Base-by-base conservation (phyloP, 2,113 vertebrate species). In the Phocoena phocoena region DNA sequence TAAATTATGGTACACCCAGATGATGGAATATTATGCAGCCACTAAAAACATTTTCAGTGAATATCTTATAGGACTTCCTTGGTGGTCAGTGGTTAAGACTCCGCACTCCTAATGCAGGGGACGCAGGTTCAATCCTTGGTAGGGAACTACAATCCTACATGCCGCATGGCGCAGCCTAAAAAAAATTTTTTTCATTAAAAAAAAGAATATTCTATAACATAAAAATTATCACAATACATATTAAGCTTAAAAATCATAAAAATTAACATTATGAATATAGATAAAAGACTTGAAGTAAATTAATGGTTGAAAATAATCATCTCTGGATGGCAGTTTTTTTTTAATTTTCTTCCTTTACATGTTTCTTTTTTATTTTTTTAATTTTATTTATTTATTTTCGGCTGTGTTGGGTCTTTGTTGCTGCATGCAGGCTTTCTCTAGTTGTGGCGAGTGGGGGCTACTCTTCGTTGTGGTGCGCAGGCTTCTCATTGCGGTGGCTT, bases 1-100 rank as follows among this genome's bases (percentile, higher is more conserved):
- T 73, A 90, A 94, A 96, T 53, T 33, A 93, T 62, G 36, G 26
- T 67, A 79, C 8, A 86, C 38, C 26, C 55, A 73, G 41, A 76
- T 89, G n/a, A 50, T 55, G 8, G 9, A 93, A 82, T 33, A 92
- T 47, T 44, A 96, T 93, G 38, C 25, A 91, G 50, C 44, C 47
- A 97, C n/a, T 60, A 76, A 92, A 89, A 90, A 90, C 25, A 90
- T 79, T 95, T 70, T 88, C 73, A 81, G 38, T 77, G 12, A 93
- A 58, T 87, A 89, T 77, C 77, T 96, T 74, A 92, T 90, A 77
- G 28, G 74, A 76, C 28, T 20, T 62, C 8, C 23, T 21, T 62
- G 60, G 60, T 62, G 60, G 60, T 44, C 73, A 77, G 28, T 50
- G 74, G 28, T 33, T 77, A 77, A 77, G 47, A 77, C 28, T 77